Percentiles rank a stretch among this genome's conserved stretches.
phyloP scores from a whole-genome alignment of 2,113 vertebrate genomes.

The Hippocampus mohnikei region DNA sequence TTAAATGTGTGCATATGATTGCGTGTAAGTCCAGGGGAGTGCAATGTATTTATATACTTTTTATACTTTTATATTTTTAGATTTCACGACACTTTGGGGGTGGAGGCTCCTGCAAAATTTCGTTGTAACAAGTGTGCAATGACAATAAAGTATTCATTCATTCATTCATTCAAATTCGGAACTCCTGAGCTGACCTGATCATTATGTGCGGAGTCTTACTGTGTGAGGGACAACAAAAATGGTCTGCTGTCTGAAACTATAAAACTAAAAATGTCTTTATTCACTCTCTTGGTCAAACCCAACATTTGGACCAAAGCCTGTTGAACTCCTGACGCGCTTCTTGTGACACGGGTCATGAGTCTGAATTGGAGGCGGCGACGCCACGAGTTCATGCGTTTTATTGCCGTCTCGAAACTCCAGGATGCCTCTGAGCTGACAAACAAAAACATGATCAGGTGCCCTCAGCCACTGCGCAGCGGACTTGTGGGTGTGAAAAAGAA shows the following conservation, averaged over 20 bases:
- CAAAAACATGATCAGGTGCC: conserved; percentile 23
- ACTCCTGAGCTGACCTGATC: neutral
- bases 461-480: neutral
- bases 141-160: no score
- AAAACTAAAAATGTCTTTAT: neutral
- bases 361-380: conserved; percentile 20
- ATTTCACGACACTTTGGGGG: no score
- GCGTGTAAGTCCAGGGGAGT: no score
- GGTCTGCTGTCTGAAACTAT: neutral
- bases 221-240: neutral
- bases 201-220: neutral
- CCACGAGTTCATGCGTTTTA: conserved; percentile 26
- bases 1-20: no score
- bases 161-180: no score
- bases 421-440: conserved; percentile 27
- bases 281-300: neutral
- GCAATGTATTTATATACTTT: no score
- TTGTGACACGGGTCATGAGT: conserved; percentile 46
- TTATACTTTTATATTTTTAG: no score
- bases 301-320: neutral
- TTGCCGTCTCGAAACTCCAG: conserved; percentile 7
- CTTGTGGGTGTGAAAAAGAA: conserved; percentile 15
- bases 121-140: no score
- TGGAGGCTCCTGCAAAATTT: no score
- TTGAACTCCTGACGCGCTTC: neutral